phyloP scores from a whole-genome alignment of 2,888 invertebrate species.

The Ormyrus thymus region DNA sequence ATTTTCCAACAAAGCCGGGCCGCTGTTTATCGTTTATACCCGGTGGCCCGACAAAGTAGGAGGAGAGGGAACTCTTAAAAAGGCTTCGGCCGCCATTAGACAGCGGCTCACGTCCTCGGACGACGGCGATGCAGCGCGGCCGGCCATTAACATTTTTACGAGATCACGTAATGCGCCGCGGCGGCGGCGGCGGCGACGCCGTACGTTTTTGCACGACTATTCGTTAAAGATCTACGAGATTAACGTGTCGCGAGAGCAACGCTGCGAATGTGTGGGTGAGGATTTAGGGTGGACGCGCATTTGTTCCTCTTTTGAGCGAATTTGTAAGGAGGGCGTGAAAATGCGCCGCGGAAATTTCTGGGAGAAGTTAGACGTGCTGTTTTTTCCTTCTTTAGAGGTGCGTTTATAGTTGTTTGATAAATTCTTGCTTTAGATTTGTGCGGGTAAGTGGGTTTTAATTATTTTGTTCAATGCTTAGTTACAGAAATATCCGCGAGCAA shows the following conservation, averaged over 20 bases:
- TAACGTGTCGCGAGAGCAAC: conserved; percentile 50
- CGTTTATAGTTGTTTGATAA: too few species aligned
- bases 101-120: conserved; percentile 29
- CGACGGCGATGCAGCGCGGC: conserved; percentile 46
- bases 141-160: conserved; percentile 71
- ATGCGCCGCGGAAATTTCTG: too few species aligned
- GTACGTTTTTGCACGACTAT: conserved; percentile 47
- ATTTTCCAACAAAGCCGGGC: not conserved
- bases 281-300: not conserved
- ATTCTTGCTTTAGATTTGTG: too few species aligned
- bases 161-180: conserved; percentile 66
- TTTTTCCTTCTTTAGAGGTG: too few species aligned
- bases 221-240: conserved; percentile 62
- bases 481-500: too few species aligned
- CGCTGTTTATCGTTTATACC: not conserved
- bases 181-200: conserved; percentile 20
- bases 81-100: conserved; percentile 24
- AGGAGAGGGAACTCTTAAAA: conserved; percentile 26
- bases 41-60: not conserved
- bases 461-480: too few species aligned
- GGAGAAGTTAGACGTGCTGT: too few species aligned
- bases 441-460: too few species aligned
- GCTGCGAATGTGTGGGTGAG: too few species aligned
- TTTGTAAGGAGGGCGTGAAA: too few species aligned
- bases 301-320: too few species aligned